Conservation (phyloP, 2,797 vertebrate genomes). For the Streptopelia turtur region DNA sequence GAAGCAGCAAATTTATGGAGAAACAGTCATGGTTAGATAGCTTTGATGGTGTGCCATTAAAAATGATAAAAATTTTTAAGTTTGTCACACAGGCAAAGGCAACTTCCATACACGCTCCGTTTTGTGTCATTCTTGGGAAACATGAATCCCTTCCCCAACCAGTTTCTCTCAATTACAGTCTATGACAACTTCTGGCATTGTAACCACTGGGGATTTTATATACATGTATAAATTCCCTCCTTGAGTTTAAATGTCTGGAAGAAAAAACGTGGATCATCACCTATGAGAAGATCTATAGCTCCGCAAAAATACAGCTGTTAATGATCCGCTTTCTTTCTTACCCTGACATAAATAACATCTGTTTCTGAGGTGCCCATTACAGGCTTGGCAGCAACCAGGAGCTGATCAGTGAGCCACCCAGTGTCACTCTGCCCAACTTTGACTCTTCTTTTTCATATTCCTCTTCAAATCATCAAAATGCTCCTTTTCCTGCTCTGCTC, state of each 20-base stretch:
- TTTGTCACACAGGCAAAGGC: background rate
- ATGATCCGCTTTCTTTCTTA: background rate
- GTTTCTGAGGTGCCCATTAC: background rate
- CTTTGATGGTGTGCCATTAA: background rate
- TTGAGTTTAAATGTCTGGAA: background rate
- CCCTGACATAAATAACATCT: rapidly evolving
- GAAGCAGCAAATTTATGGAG: background rate
- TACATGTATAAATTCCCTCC: background rate
- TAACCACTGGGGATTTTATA: background rate
- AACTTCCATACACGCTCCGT: background rate
- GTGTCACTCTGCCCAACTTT: background rate
- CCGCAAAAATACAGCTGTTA: background rate
- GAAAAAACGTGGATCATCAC: background rate
- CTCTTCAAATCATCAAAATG: background rate
- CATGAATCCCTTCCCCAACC: background rate
- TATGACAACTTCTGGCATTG: background rate
- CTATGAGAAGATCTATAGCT: background rate
- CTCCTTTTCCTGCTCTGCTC: background rate
- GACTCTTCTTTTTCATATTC: background rate
- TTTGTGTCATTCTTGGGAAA: background rate
- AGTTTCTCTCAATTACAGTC: background rate
- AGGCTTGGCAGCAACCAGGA: background rate
- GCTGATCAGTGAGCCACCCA: background rate
- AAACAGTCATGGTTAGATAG: background rate
- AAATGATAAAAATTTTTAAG: background rate